Base-by-base conservation (phyloP, 2,113 vertebrate genomes). In the Hippocampus mohnikei region DNA sequence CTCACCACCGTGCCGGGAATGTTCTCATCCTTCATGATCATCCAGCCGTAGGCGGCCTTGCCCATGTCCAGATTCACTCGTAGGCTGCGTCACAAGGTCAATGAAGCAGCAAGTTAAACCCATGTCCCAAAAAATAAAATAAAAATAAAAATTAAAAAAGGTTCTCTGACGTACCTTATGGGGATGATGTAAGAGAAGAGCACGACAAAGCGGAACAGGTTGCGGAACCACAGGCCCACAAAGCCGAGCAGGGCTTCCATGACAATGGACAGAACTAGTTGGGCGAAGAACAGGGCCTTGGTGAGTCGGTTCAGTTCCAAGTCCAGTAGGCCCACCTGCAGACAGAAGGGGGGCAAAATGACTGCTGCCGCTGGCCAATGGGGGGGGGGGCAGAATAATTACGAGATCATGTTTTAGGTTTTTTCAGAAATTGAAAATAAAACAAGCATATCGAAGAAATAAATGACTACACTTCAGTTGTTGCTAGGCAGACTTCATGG, bases 161-260 rank as follows among this genome's bases (percentile, higher is more conserved):
- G 5, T 29, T 15, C 18, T 18, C 10, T n/a, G 25, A 73, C 74
- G 23, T 91, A 98, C 97, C 97, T 99, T 91, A 99, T 98, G 0
- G 97, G 97, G 67, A 99, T 99, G 90, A 99, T 99, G 90, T 98
- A 98, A 37, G 97, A 99, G 88, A 99, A 98, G 46, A 99, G 94
- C 3, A 99, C 96, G 8, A 98, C 91, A 66, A 99, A 98, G 42
- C 97, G 92, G 84, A 96, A 96, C 53, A 99, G 94, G 86, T 95
- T 98, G 66, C 95, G 94, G 86, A 96, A 94, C 97, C 97, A 99
- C 0, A 94, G 94, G 8, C 97, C 95, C 73, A 95, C 92, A 69
- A 98, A 98, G 40, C 96, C 96, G 75, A 98, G 96, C 74, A 99
- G 84, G n/a, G 95, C 94, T 33, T 98, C 94, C 97, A 99, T 98